Evolutionary conservation across 2,888 invertebrate species (phyloP).

Genomic region (Steinernema carpocapsae): DNA sequence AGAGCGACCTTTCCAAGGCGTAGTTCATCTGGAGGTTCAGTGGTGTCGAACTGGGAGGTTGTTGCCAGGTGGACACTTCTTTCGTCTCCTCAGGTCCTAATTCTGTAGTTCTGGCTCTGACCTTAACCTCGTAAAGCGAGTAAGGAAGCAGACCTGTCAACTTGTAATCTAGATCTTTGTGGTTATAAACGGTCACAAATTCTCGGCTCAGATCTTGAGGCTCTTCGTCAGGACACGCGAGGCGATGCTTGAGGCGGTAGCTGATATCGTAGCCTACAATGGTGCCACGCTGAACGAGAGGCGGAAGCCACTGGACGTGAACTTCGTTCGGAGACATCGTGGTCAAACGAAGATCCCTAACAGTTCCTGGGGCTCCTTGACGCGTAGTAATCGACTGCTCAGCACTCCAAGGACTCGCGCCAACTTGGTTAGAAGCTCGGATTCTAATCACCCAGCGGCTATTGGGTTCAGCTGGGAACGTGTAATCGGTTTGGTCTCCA

Average conservation of each 20-base stretch:
- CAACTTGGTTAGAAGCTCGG: slow-evolving; percentile 53
- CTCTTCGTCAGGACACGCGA: slow-evolving; percentile 69
- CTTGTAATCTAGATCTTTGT: slow-evolving; percentile 68
- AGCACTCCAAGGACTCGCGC: slow-evolving; percentile 62
- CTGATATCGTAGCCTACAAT: slow-evolving; percentile 69
- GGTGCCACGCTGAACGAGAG: slow-evolving; percentile 62
- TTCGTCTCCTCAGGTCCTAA: slow-evolving; percentile 68
- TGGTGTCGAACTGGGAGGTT: slow-evolving; percentile 68
- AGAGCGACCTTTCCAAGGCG: slow-evolving; percentile 61
- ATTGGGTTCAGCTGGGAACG: slow-evolving; percentile 68
- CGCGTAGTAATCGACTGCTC: slow-evolving; percentile 61
- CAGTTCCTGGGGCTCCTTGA: slow-evolving; percentile 68
- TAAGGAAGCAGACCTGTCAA: slow-evolving; percentile 68
- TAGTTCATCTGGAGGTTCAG: slow-evolving; percentile 66
- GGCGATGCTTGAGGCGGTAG: slow-evolving; percentile 67
- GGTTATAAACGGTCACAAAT: slow-evolving; percentile 69
- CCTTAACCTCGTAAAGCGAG: slow-evolving; percentile 66
- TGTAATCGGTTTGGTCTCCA: slow-evolving; percentile 66
- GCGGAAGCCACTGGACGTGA: slow-evolving; percentile 66
- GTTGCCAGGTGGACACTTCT: slow-evolving; percentile 66
- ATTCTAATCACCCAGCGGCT: slow-evolving; percentile 63
- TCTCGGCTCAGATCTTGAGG: slow-evolving; percentile 67
- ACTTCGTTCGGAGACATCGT: slow-evolving; percentile 60
- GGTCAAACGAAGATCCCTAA: slow-evolving; percentile 59
- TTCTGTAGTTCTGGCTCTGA: slow-evolving; percentile 60